Evolutionary conservation across 2,888 invertebrate genomes (phyloP).

Genomic region (Mycalesis mineus): DNA sequence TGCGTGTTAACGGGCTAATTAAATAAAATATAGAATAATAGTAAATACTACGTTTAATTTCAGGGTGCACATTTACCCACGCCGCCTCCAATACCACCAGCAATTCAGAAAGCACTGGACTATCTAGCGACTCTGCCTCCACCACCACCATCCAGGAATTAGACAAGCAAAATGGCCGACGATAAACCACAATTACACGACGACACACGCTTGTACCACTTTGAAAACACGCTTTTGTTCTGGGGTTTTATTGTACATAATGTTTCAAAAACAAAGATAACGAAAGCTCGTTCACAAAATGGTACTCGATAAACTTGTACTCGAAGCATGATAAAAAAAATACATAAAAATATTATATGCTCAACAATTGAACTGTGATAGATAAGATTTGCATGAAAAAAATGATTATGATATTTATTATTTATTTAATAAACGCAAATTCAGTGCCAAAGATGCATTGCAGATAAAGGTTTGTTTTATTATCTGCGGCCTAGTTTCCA

Average conservation of each 20-base stretch:
- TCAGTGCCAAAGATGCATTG: conserved; percentile 76
- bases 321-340: conserved; percentile 55
- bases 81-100: conserved; percentile 86
- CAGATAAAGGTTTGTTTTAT: conserved; percentile 41
- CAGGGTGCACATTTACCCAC: conserved; percentile 86
- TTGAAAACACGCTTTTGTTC: conserved; percentile 41
- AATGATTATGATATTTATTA: conserved; percentile 55
- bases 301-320: conserved; percentile 41
- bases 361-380: conserved; percentile 76
- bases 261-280: conserved; percentile 26
- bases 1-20: too few species aligned
- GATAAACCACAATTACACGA: conserved; percentile 26
- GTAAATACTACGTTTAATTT: conserved; percentile 35
- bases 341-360: conserved; percentile 51
- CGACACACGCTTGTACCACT: conserved; percentile 45
- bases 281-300: conserved; percentile 46
- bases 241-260: conserved; percentile 22
- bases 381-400: conserved; percentile 48
- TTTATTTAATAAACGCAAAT: conserved; percentile 65
- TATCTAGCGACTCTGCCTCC: conserved; percentile 83
- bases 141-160: conserved; percentile 55
- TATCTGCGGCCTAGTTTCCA: neutral
- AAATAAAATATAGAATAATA: too few species aligned
- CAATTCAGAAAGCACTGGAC: conserved; percentile 85
- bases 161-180: conserved; percentile 20